Base-by-base conservation (phyloP, 2,797 vertebrate genomes). In the Gymnodraco acuticeps region DNA sequence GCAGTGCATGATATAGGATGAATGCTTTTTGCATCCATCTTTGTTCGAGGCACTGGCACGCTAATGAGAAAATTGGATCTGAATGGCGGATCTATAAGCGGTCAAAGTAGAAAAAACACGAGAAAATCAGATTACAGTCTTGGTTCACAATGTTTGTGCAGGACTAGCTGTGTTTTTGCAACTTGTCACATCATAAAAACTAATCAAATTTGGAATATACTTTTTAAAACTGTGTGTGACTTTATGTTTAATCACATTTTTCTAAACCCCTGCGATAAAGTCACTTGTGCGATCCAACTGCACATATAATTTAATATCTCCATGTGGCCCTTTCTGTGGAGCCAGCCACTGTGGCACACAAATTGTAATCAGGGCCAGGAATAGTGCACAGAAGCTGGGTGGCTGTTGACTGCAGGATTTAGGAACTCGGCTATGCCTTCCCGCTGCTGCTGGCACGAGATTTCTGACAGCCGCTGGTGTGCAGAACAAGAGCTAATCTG, bases 401-500 rank as follows among this genome's bases (percentile, higher is more conserved):
- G 84, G 81, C 82, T 89, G 88, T 90, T 78, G 83, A 90, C 87
- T 78, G 69, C 72, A 70, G 88, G 88, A 86, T 91, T 92, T 87
- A 81, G 83, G 79, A 81, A 85, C 77, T 78, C 56, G 58, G 79
- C 85, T 81, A 80, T 82, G 85, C 84, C 74, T 81, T 78, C 87
- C 68, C 68, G 77, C 73, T 78, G 79, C 89, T 84, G 75, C 67
- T 85, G 86, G 88, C 81, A 70, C 76, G 68, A 83, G 81, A 77
- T 83, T 83, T 83, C 56, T 89, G 82, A 81, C 84, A 88, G 85
- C 63, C 78, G 6, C 75, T 84, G 79, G 80, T 86, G 89, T 83
- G 88, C 76, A 84, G 85, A 91, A 90, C 87, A 90, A 92, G 89
- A 86, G 78, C 86, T 92, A 88, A 91, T 92, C 87, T 92, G 83